Percentiles rank a stretch among this genome's conserved stretches.
These are phyloP conservation scores for Pelecanoides urinatrix DNA, from an alignment of 2,113 vertebrate genomes.

Conservation along the genomic window DNA sequence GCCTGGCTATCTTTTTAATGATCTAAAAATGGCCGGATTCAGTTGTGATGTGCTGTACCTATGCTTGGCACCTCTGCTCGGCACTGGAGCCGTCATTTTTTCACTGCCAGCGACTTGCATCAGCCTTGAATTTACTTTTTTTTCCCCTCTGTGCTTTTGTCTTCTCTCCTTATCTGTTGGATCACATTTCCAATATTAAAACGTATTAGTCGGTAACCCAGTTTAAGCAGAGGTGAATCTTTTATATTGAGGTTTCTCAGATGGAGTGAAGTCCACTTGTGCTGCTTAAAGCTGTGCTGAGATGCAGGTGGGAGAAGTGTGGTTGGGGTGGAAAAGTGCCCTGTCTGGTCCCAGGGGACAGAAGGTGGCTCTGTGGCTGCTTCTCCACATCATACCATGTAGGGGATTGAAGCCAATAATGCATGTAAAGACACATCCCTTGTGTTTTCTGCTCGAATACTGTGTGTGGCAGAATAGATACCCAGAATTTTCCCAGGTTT, in stretches of 20 bases:
- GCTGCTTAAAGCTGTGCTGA: neutral
- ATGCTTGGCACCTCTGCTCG: neutral
- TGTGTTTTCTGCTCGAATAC: neutral
- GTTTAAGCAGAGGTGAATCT: neutral
- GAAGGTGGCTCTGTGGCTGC: neutral
- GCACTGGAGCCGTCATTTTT: neutral
- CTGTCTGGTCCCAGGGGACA: neutral
- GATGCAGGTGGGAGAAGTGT: neutral
- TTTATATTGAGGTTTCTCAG: neutral
- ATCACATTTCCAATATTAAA: constrained; percentile 40
- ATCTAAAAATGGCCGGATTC: constrained; percentile 27
- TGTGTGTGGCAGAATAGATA: neutral
- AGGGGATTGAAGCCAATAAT: neutral
- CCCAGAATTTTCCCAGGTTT: neutral
- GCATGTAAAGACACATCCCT: neutral
- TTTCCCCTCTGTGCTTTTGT: neutral
- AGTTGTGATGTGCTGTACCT: neutral
- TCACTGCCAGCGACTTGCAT: neutral
- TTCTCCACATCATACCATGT: neutral
- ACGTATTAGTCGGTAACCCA: neutral
- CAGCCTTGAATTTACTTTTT: constrained; percentile 18
- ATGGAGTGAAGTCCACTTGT: neutral
- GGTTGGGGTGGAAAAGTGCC: neutral
- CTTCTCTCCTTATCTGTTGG: constrained; percentile 35
- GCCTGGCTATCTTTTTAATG: constrained; percentile 59